Conservation (phyloP, 2,797 vertebrate species). For the Oreortyx pictus region DNA sequence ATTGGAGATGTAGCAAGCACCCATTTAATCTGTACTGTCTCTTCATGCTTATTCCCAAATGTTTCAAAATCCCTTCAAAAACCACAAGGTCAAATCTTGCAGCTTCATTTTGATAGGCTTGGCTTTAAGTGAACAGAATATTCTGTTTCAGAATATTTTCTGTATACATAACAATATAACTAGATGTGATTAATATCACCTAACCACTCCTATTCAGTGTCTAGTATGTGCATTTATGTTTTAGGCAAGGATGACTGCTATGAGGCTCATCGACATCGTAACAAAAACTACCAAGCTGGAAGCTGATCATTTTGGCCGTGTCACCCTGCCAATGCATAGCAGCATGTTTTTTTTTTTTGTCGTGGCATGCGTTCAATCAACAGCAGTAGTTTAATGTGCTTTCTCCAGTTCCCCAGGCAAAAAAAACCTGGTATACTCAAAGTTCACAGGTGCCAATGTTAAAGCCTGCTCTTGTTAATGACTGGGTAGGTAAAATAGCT, state of each 20-base stretch:
- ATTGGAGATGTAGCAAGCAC: not conserved
- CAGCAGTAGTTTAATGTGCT: not conserved
- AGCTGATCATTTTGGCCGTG: not conserved
- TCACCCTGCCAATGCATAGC: not conserved
- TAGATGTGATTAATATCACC: not conserved
- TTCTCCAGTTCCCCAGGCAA: not conserved
- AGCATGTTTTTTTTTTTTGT: not conserved
- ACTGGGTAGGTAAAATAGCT: not conserved
- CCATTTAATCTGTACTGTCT: not conserved
- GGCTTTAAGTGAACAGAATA: not conserved
- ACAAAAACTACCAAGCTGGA: not conserved
- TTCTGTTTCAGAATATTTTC: not conserved
- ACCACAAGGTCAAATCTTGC: not conserved
- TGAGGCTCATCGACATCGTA: not conserved
- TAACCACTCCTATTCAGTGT: not conserved
- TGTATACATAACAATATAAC: not conserved
- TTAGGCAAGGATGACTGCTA: not conserved
- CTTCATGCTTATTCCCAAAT: not conserved
- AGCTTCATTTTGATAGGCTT: not conserved
- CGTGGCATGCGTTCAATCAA: not conserved
- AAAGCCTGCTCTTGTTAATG: not conserved
- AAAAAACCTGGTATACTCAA: not conserved
- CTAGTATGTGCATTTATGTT: not conserved
- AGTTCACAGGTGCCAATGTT: not conserved
- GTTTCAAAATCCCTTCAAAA: not conserved